Base-by-base conservation (phyloP, 23 tunicate genomes). In the Styela clava region DNA sequence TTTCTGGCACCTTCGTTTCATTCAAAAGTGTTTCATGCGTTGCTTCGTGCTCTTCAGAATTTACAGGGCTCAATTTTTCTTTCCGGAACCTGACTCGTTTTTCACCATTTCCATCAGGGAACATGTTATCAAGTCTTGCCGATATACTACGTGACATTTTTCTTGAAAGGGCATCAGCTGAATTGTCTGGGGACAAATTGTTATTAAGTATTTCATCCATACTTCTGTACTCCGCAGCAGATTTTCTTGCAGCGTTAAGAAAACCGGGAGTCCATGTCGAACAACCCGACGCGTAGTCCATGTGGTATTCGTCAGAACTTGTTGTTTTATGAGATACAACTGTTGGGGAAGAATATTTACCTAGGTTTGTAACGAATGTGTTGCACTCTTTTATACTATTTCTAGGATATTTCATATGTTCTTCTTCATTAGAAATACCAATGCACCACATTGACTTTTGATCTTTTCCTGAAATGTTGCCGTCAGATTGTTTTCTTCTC, bases 21-120 rank as follows among this genome's bases (percentile, higher is more conserved):
- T 44, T 7, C 12, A 25, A 16, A 34, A 71, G 77, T 30, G 35
- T 5, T 30, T 71, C 77, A 71, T 21, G 24, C 37, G 37, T 71
- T 3, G 9, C 37, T 30, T 32, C 35, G 16, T 30, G 34, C 27
- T 26, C 77, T 76, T 35, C 31, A 1, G 81, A 76, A 24, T 76
- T 25, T 19, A 22, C 64, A 20, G 63, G 81, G 16, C 68, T 76
- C 81, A 76, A 35, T 24, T 76, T 52, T 44, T 44, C 81, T 9
- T 76, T 76, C 65, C 52, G 37, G 24, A 76, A 76, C 24, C 81
- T 52, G 31, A 76, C 81, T 29, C 65, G 35, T 44, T 76, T 76
- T 29, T 76, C 81, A 27, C 28, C 28, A 16, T 27, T 65, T 1
- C 81, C 64, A 26, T 76, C 64, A 20, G 81, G 37, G 24, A 29